Conservation (phyloP, 2,113 vertebrate genomes). For the Phalacrocorax carbo region DNA sequence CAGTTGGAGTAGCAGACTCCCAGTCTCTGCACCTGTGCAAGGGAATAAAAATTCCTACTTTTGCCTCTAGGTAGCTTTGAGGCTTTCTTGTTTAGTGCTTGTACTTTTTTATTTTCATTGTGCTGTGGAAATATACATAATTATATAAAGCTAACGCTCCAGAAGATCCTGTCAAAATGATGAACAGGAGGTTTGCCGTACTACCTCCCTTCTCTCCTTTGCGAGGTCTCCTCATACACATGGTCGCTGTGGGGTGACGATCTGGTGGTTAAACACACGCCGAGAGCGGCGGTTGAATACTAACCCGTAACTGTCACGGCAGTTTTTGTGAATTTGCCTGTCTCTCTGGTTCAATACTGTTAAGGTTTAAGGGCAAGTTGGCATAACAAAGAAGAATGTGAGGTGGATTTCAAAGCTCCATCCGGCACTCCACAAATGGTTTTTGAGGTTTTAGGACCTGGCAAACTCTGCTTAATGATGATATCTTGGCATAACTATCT, state of each 20-base stretch:
- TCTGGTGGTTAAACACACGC: neutral
- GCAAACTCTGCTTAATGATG: neutral
- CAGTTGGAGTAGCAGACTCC: neutral
- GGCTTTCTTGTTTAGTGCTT: neutral
- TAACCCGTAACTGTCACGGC: neutral
- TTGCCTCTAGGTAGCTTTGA: neutral
- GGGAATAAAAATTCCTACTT: neutral
- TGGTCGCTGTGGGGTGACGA: neutral
- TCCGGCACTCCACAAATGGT: neutral
- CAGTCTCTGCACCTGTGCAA: neutral
- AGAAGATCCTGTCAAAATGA: neutral
- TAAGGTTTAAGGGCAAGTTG: neutral
- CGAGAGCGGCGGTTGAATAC: neutral
- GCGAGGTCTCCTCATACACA: neutral
- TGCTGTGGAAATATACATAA: neutral
- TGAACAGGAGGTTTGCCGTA: neutral
- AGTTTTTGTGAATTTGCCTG: neutral
- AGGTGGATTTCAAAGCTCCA: constrained; percentile 15
- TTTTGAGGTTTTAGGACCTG: constrained; percentile 37
- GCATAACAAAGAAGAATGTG: neutral
- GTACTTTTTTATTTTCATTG: neutral
- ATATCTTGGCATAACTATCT: constrained; percentile 12
- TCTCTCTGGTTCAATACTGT: neutral
- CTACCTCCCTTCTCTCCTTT: neutral
- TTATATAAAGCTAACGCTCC: neutral